Evolutionary conservation across 2,797 vertebrate genomes (phyloP).

Genomic region (Macropus fuliginosus): DNA sequence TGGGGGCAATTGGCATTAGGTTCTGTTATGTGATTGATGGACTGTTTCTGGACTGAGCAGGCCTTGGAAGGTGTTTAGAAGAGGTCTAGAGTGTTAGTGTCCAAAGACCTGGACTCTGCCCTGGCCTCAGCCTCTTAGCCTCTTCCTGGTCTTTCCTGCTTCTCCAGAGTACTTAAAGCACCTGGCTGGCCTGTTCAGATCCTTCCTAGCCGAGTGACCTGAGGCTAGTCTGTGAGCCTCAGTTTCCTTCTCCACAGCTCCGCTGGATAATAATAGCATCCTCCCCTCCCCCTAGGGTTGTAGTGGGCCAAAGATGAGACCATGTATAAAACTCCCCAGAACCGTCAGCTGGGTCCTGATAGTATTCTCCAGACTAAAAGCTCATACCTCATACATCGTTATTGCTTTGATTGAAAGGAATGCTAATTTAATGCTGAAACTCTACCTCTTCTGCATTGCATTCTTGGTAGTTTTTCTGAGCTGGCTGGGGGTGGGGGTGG

Average conservation of each 20-base stretch:
- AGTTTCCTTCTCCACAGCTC: neutral
- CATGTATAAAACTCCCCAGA: neutral
- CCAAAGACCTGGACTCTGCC: neutral
- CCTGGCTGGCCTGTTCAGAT: neutral
- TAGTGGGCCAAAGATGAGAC: neutral
- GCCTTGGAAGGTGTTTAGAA: conserved; percentile 51
- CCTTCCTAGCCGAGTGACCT: neutral
- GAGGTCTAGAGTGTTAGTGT: conserved; percentile 8
- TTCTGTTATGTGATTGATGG: conserved; percentile 47
- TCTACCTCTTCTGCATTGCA: conserved; percentile 57
- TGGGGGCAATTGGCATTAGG: conserved; percentile 21
- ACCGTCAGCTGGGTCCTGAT: neutral
- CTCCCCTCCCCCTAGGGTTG: neutral
- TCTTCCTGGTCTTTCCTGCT: neutral
- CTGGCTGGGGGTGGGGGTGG: neutral
- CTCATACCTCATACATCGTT: conserved; percentile 50
- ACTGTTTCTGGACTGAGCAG: conserved; percentile 18
- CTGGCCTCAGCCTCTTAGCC: too few relatives aligned
- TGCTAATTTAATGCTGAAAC: conserved; percentile 64
- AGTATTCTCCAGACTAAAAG: conserved; percentile 19
- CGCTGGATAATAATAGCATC: neutral
- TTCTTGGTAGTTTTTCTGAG: conserved; percentile 15
- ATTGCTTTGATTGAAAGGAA: conserved; percentile 60
- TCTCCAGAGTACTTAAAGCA: neutral
- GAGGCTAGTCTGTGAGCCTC: neutral